These are phyloP conservation scores for Linyphia triangularis DNA, from an alignment of 2,888 invertebrate species.

Conservation along the genomic window DNA sequence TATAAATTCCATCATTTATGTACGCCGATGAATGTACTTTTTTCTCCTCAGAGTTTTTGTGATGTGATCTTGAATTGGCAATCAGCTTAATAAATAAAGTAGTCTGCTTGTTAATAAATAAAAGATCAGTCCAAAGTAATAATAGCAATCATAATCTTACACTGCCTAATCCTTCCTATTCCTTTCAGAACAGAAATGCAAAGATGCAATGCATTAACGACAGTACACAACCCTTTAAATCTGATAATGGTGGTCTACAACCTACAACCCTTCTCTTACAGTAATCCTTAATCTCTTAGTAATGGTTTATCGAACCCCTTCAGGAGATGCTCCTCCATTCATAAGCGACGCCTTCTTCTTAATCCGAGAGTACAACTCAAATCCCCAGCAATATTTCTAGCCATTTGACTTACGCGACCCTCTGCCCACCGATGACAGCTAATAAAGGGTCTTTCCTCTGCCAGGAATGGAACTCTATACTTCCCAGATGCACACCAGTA, in stretches of 20 bases:
- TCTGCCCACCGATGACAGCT: constrained; percentile 39
- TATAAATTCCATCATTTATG: too few relatives aligned
- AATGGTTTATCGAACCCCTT: constrained; percentile 33
- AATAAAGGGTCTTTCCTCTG: background rate
- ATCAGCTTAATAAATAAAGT: too few relatives aligned
- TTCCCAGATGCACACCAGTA: constrained; percentile 24
- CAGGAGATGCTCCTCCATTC: background rate
- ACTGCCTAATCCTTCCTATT: too few relatives aligned
- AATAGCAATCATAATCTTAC: too few relatives aligned
- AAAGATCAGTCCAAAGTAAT: too few relatives aligned
- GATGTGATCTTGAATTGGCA: too few relatives aligned
- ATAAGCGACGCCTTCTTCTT: constrained; percentile 10
- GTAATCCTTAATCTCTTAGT: constrained; percentile 23
- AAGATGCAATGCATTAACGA: too few relatives aligned
- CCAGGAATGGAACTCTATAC: background rate
- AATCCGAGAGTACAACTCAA: constrained; percentile 34
- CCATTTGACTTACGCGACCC: constrained; percentile 53
- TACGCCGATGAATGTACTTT: too few relatives aligned
- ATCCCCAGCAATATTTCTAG: constrained; percentile 53
- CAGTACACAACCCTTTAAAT: background rate
- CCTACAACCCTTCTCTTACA: background rate
- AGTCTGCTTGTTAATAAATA: too few relatives aligned
- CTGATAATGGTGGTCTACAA: background rate
- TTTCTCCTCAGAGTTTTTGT: too few relatives aligned
- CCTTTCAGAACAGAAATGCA: too few relatives aligned